Evolutionary conservation across 2,888 invertebrate genomes (phyloP), one percentile per base, ranked within the genome.

Genomic region (Folsomia candida): DNA sequence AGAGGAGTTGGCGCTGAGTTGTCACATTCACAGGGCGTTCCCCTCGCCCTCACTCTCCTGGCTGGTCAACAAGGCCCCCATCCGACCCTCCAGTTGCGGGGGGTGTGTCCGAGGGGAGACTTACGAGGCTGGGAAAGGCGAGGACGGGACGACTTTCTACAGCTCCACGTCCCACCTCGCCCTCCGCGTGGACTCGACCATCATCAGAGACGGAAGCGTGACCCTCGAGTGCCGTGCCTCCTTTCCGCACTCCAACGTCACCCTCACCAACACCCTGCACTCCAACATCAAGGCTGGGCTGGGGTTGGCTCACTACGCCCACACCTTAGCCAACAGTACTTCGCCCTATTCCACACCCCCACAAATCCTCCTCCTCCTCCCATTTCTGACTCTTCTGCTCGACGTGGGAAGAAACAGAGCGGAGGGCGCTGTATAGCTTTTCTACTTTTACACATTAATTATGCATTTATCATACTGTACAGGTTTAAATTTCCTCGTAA

Each of bases 281-380:
- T 69, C 77, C 6, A 78, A 77, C 66, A 71, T 79, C 3, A 78
- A 78, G 57, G 75, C 76, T 4, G 78, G 79, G 22, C 70, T 78
- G 25, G 79, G 77, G 22, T 14, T 37, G 37, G 37, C 37, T 9
- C 37, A 37, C 14, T 37, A 37, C 14, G 37, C 37, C 14, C 37
- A 37, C 14, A 37, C 37, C 4, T 9, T 4, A 14, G 14, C 37
- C 37, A 37, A 37, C 37, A 37, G 14, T 14, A 14, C 37, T 37
- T n/a, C n/a, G n/a, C n/a, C n/a, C n/a, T n/a, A n/a, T n/a, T n/a
- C n/a, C n/a, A n/a, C n/a, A n/a, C n/a, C n/a, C n/a, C n/a, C n/a
- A n/a, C n/a, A n/a, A n/a, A n/a, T n/a, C n/a, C n/a, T n/a, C n/a
- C n/a, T n/a, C n/a, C n/a, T n/a, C n/a, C n/a, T n/a, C n/a, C n/a